Evolutionary conservation across 2,888 invertebrate genomes (phyloP).

Genomic region (Agriotes lineatus): DNA sequence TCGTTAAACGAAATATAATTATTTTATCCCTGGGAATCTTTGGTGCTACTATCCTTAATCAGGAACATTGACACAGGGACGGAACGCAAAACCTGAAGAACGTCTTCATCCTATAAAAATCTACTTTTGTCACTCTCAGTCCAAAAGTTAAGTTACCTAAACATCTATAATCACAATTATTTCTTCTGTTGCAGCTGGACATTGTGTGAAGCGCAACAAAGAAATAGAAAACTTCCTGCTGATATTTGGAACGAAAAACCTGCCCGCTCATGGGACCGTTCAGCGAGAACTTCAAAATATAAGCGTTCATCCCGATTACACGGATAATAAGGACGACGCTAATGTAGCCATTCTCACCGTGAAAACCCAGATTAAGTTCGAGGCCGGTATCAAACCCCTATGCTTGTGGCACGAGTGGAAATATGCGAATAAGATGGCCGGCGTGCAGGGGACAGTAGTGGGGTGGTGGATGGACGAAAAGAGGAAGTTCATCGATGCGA

Average conservation of each 20-base stretch:
- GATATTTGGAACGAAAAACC: conserved; percentile 56
- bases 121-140: no score
- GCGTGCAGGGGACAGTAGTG: conserved; percentile 67
- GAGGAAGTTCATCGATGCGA: conserved; percentile 66
- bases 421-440: conserved; percentile 60
- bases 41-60: no score
- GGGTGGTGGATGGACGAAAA: conserved; percentile 72
- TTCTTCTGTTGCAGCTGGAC: no score
- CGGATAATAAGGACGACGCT: conserved; percentile 68
- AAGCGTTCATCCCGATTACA: conserved; percentile 71
- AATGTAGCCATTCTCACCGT: conserved; percentile 72
- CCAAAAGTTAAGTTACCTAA: no score
- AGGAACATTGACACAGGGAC: no score
- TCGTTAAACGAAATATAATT: no score
- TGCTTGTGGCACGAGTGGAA: conserved; percentile 72
- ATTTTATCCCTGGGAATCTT: no score
- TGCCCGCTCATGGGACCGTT: conserved; percentile 53
- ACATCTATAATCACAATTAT: no score
- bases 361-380: conserved; percentile 67
- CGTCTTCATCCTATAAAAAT: no score
- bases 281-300: conserved; percentile 66
- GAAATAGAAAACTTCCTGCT: conserved; percentile 57
- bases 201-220: no score
- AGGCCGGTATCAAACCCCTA: conserved; percentile 71
- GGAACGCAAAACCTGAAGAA: no score